These are phyloP conservation scores for Colaptes auratus DNA, from an alignment of 2,113 vertebrate species.

Conservation along the genomic window DNA sequence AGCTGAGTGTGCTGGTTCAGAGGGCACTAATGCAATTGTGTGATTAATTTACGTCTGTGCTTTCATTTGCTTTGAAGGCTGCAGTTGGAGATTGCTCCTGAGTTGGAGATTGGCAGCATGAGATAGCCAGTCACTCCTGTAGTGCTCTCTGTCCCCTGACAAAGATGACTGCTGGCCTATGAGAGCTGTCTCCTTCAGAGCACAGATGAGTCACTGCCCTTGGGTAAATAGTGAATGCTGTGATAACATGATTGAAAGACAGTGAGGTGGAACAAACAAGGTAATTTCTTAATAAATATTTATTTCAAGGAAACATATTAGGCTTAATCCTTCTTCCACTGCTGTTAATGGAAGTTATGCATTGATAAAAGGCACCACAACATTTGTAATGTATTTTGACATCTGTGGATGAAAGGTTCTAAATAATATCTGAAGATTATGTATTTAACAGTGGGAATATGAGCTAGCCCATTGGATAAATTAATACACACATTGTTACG, in stretches of 20 bases:
- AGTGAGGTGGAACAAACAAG: constrained; percentile 10
- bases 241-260: neutral
- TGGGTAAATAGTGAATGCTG: neutral
- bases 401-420: constrained; percentile 30
- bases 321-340: neutral
- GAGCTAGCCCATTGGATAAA: constrained; percentile 10
- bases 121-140: fast-evolving
- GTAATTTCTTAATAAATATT: constrained; percentile 33
- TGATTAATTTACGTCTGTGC: constrained; percentile 15
- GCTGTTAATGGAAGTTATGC: neutral
- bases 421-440: constrained; percentile 22
- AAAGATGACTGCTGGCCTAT: neutral
- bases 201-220: neutral
- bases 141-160: neutral
- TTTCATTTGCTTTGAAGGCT: neutral
- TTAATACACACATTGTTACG: constrained; percentile 48
- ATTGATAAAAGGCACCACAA: neutral
- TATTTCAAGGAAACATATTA: neutral
- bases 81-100: neutral
- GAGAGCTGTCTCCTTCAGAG: neutral
- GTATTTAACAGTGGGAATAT: neutral
- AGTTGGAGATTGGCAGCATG: neutral
- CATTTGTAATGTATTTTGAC: neutral
- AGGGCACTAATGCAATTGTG: constrained; percentile 53
- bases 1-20: constrained; percentile 21